Evolutionary conservation across 2,797 vertebrate genomes (phyloP), one percentile per base, ranked within the genome.

Genomic region (Phyllotis vaccarum): DNA sequence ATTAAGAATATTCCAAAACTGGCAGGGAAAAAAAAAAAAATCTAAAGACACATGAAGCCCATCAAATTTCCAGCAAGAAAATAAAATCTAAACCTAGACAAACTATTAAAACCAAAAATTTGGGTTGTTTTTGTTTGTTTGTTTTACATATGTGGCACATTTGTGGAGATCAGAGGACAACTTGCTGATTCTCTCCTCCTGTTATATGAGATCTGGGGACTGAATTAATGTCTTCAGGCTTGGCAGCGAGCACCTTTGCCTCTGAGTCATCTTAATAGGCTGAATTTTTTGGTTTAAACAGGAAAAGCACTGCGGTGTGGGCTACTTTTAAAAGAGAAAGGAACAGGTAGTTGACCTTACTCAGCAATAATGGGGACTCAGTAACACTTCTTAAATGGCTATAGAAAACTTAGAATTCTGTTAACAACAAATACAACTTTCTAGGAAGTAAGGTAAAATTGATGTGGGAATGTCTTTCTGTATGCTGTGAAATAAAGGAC

Each of bases 1-100:
- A 66, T 34, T 95, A 88, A 82, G 43, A 82, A 72, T 64, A 82
- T 89, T 24, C 83, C 17, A 94, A 94, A 92, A 94, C 58, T 91
- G 68, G 74, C 19, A 52, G 5, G 31, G 31, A 24, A 94, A 83
- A 74, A 75, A 56, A 89, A 76, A 60, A 92, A 60, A 64, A 70
- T n/a, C 86, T 46, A 92, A 29, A 95, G 88, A 92, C 64, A 95
- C 19, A 66, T 46, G 52, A 95, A 96, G 34, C 2, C 58, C 29
- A 86, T 74, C 21, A 95, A 90, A 88, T 74, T 29, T 17, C 43
- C 16, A 62, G 7, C 40, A 89, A 43, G 91, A 94, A 82, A 96
- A 86, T 58, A 46, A 87, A 95, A 88, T n/a, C 22, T 37, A 96
- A 92, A 78, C 17, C 17, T 43, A 94, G 40, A 90, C 40, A 95